Evolutionary conservation across 1,140 invertebrate genomes (phyloP), one percentile per base, ranked within the genome.

Genomic region (Eumeta japonica): DNA sequence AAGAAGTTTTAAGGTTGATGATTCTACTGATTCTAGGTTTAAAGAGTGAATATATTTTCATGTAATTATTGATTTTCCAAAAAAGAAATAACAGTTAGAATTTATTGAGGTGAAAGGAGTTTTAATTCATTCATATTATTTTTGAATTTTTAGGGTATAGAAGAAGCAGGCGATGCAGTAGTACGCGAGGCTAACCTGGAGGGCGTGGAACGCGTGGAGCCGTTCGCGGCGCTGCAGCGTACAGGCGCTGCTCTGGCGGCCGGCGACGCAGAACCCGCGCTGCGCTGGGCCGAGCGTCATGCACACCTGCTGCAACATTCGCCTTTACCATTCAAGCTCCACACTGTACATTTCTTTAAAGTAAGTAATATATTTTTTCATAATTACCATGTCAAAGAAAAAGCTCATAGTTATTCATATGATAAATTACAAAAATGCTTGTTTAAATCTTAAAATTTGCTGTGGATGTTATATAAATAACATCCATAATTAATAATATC

Each of bases 71-170:
- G 20, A 7, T 7, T 24, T 24, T n/a, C n/a, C 20, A 24, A 24
- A 7, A 24, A 24, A 24, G n/a, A 24, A 24, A 24, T 24, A 24
- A 24, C 7, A 24, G n/a, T n/a, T n/a, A 24, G 20, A 24, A 24
- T 7, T 24, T n/a, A 24, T 24, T 24, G 20, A 24, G 20, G 7
- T 24, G 20, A 24, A 7, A 24, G 20, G 28, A 11, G 13, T 10
- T 9, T 30, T 30, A 30, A 5, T 10, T 5, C 28, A 30, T 10
- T 9, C 10, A 5, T 30, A 5, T 5, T 5, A 5, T 5, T 30
- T 28, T 12, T 45, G 81, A 87, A 92, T 59, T 78, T 91, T 12
- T 86, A 96, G 76, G 95, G 94, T 29, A 86, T 86, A 16, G 65
- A 70, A 30, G 64, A 71, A 0, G 64, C 64, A 0, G 65, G 62